Conservation (phyloP, 1,140 invertebrate genomes). For the Apis florea region DNA sequence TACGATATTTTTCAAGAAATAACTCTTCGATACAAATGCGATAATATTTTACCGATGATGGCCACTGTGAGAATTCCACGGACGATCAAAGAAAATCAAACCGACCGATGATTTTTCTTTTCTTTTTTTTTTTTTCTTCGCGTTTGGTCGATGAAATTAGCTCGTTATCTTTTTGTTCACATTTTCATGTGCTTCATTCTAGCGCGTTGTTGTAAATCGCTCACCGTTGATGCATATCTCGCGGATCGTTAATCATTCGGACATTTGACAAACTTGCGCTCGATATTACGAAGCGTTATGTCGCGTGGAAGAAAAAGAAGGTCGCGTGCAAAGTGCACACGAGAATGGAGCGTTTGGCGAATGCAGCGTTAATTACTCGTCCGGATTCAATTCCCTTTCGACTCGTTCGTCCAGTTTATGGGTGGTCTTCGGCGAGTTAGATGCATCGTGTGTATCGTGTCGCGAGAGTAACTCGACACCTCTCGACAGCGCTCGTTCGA, state of each 20-base stretch:
- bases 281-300: not conserved
- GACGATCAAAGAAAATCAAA: not conserved
- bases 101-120: not conserved
- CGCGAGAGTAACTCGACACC: slow-evolving; percentile 12
- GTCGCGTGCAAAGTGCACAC: not conserved
- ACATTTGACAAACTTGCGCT: not conserved
- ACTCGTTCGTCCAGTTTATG: slow-evolving; percentile 46
- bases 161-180: not conserved
- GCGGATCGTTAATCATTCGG: not conserved
- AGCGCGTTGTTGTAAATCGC: not conserved
- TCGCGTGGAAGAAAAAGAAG: not conserved
- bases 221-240: not conserved
- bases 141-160: slow-evolving; percentile 2
- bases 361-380: slow-evolving; percentile 33
- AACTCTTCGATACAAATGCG: not conserved
- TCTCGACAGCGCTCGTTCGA: slow-evolving; percentile 2
- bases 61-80: not conserved
- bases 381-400: slow-evolving; percentile 47
- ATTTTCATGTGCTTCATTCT: no score
- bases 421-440: slow-evolving; percentile 34
- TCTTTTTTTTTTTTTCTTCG: no score
- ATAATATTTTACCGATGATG: slow-evolving; percentile 5
- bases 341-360: not conserved
- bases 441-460: slow-evolving; percentile 11
- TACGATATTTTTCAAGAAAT: not conserved